phyloP scores from a whole-genome alignment of 2,113 vertebrate genomes.

The Phocoena sinus region DNA sequence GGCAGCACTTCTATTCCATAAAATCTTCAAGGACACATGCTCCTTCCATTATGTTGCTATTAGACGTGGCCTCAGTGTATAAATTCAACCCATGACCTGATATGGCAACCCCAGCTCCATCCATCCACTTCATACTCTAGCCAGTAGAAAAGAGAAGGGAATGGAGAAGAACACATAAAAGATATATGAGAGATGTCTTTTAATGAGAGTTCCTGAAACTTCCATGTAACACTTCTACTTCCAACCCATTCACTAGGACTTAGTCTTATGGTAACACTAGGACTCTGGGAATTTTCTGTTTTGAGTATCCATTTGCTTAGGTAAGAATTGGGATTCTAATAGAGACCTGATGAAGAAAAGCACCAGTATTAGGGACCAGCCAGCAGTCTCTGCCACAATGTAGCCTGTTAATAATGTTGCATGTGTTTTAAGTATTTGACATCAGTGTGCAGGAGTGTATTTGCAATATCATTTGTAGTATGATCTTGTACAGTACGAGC shows the following conservation, averaged over 20 bases:
- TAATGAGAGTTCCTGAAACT: neutral
- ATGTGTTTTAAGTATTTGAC: neutral
- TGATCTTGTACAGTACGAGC: neutral
- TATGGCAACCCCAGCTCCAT: neutral
- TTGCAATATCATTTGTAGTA: neutral
- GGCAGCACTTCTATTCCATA: neutral
- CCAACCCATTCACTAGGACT: neutral
- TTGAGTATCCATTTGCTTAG: neutral
- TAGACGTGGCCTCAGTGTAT: neutral
- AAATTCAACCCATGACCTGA: neutral
- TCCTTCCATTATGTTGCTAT: neutral
- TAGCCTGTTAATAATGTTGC: neutral
- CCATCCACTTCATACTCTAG: neutral
- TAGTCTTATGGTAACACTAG: neutral
- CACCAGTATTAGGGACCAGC: neutral
- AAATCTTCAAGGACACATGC: neutral
- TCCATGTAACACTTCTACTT: neutral
- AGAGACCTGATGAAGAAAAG: neutral
- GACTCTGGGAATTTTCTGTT: neutral
- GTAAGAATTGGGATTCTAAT: neutral
- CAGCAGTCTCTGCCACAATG: neutral
- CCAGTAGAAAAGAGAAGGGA: neutral
- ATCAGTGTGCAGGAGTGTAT: neutral
- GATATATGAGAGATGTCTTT: neutral
- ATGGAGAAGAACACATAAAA: neutral